A percentile compares a stretch with the other conserved stretches of the same genome.
Conservation (phyloP, 2,113 vertebrate species). For the Anseranas semipalmata region DNA sequence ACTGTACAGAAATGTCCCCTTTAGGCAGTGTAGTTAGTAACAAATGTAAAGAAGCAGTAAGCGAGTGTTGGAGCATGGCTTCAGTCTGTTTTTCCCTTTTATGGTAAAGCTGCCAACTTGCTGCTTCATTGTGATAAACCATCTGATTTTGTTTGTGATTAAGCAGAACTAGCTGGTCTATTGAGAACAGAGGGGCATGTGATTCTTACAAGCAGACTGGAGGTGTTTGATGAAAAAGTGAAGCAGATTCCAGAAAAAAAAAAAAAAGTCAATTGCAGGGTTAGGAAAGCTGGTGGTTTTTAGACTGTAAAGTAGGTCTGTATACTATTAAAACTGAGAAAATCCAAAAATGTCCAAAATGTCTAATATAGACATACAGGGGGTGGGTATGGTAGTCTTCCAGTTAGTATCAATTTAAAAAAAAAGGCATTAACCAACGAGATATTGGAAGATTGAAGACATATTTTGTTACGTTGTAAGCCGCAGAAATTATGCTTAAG, state of each 20-base stretch:
- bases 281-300: neutral
- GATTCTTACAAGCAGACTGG: neutral
- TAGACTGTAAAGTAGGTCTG: neutral
- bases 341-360: neutral
- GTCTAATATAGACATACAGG: neutral
- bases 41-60: constrained; percentile 54
- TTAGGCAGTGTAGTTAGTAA: constrained; percentile 20
- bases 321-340: neutral
- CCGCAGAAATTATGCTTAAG: neutral
- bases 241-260: neutral
- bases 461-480: neutral
- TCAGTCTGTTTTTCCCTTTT: constrained; percentile 77
- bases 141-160: constrained; percentile 65
- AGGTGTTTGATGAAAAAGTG: constrained; percentile 14
- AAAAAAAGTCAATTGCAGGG: neutral
- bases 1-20: constrained; percentile 27
- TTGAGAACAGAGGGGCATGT: constrained; percentile 7
- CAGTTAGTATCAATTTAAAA: neutral
- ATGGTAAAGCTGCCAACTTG: constrained; percentile 74
- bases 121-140: constrained; percentile 65
- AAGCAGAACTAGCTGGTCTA: constrained; percentile 58
- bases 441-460: neutral
- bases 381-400: neutral
- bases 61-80: neutral
- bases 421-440: neutral